Conservation (phyloP, 2,113 vertebrate species). For the Pseudopodoces humilis region DNA sequence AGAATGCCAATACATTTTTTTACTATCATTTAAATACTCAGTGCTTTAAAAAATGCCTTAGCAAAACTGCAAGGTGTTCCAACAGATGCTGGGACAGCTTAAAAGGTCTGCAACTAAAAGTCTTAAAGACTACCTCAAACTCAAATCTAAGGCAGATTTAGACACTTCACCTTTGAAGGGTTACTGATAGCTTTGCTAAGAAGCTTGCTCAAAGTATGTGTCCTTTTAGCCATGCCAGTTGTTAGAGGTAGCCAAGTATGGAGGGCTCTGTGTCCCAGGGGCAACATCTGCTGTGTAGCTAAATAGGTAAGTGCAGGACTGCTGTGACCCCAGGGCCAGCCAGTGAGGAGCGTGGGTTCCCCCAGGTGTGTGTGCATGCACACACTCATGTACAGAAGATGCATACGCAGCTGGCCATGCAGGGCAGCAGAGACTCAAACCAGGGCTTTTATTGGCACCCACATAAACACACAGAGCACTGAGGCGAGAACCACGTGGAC, state of each 20-base stretch:
- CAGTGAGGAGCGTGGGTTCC: accelerated
- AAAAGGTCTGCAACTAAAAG: not conserved
- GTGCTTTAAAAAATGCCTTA: not conserved
- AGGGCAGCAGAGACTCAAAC: not conserved
- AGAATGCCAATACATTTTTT: not conserved
- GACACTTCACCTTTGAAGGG: not conserved
- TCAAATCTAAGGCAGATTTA: not conserved
- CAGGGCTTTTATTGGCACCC: not conserved
- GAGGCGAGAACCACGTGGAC: accelerated
- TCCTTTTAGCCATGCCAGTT: not conserved
- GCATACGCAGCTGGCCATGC: accelerated
- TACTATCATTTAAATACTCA: not conserved
- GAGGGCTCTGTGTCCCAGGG: not conserved
- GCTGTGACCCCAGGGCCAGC: not conserved
- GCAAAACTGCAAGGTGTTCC: not conserved
- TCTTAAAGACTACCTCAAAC: not conserved
- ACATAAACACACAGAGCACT: not conserved
- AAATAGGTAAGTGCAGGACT: not conserved
- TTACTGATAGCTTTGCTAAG: not conserved
- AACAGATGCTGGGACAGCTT: not conserved
- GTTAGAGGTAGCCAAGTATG: not conserved
- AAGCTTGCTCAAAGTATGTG: not conserved
- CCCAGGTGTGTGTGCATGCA: not conserved
- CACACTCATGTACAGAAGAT: accelerated
- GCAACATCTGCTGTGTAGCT: not conserved